phyloP scores from a whole-genome alignment of 2,113 vertebrate species.

The Sciurus niger region DNA sequence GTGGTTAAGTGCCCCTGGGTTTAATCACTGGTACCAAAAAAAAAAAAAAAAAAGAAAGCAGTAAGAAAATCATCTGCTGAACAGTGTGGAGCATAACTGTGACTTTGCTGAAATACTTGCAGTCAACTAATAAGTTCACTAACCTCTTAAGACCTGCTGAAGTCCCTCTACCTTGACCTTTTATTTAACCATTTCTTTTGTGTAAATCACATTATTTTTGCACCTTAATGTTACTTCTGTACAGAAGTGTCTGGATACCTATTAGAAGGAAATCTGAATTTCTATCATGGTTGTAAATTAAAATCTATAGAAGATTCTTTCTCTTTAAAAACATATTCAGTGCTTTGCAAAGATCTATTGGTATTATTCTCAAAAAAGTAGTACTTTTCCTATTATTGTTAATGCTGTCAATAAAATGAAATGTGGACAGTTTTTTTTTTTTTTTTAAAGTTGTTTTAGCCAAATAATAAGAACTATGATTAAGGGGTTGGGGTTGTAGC shows the following conservation, averaged over 20 bases:
- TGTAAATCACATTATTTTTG: neutral
- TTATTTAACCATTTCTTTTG: neutral
- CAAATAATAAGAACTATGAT: neutral
- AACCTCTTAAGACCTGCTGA: neutral
- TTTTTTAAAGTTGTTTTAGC: slow-evolving; percentile 53
- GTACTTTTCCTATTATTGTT: slow-evolving; percentile 13
- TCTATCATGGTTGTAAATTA: slow-evolving; percentile 34
- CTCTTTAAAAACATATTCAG: neutral
- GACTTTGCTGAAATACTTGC: neutral
- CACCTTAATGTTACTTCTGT: neutral
- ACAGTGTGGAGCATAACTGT: neutral
- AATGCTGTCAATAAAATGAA: slow-evolving; percentile 43
- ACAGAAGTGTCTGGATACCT: slow-evolving; percentile 9
- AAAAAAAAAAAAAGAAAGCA: too few species aligned
- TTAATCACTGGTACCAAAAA: too few species aligned
- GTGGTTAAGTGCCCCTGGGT: too few species aligned
- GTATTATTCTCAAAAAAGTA: neutral
- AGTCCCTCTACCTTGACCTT: neutral
- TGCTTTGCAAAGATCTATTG: slow-evolving; percentile 30
- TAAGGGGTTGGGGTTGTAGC: neutral
- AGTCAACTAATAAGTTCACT: neutral
- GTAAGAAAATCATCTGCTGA: neutral
- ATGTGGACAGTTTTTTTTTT: neutral
- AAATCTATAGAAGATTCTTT: neutral
- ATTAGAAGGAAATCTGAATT: slow-evolving; percentile 51